Evolutionary conservation across 2,888 invertebrate species (phyloP), one percentile per base, ranked within the genome.

Genomic region (Amiota minor): DNA sequence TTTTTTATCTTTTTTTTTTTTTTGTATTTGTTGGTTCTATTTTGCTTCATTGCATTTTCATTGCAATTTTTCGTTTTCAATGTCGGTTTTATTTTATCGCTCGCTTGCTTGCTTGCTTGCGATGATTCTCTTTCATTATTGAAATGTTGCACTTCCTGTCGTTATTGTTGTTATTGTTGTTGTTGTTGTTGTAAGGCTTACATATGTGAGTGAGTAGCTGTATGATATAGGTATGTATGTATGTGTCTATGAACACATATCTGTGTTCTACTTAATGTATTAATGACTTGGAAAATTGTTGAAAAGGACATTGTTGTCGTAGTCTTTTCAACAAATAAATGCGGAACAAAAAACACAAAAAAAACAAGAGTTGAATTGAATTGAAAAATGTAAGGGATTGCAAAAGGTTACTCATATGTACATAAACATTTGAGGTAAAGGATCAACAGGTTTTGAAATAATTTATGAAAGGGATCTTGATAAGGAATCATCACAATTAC

Each of bases 31-130:
- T n/a, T n/a, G n/a, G 18, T 59, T 59, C 18, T 59, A 10, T 11
- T 59, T 59, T 59, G 59, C 59, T 59, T 59, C 59, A 59, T 59
- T 59, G 59, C 59, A 59, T 16, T 59, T 20, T 59, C 59, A 18
- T 10, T 59, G 59, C 14, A n/a, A 35, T 35, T 35, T n/a, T 12
- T 50, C 53, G 4, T 3, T 50, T 12, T 35, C 35, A 35, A 35
- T 35, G 35, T 35, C 35, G 35, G 35, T 35, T 35, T 35, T 35
- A 35, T 35, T 35, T 35, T 35, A 35, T 35, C 35, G 35, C 35
- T 35, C 56, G 18, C 20, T 8, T 4, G 12, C 20, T 59, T 50
- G 11, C 35, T n/a, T 50, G 53, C 59, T 20, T 59, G 8, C 59
- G 20, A 11, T 20, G 18, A 50, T n/a, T n/a, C 53, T 50, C 53